Evolutionary conservation across 2,888 invertebrate genomes (phyloP).

Genomic region (Epistrophe grossulariae): DNA sequence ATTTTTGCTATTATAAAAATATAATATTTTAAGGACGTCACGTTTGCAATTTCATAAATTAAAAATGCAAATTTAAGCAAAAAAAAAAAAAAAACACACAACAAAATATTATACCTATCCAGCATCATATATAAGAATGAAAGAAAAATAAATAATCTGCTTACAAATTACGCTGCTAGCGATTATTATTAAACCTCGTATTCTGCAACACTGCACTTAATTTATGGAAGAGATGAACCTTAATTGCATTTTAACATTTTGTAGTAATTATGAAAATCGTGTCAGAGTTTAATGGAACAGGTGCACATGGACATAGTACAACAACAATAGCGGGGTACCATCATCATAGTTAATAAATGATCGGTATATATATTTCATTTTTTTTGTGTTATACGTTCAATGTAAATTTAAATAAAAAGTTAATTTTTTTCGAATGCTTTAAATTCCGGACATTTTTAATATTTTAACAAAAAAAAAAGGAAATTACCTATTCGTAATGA

Average conservation of each 20-base stretch:
- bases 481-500: neutral
- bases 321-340: neutral
- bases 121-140: neutral
- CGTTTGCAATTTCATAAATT: neutral
- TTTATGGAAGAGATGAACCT: slow-evolving; percentile 66
- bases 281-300: slow-evolving; percentile 61
- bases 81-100: neutral
- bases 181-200: slow-evolving; percentile 71
- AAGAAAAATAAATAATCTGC: slow-evolving; percentile 59
- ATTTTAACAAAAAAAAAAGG: neutral
- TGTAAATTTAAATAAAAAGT: neutral
- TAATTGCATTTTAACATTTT: slow-evolving; percentile 73
- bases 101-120: neutral
- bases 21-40: neutral
- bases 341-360: neutral
- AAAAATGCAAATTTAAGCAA: slow-evolving; percentile 34
- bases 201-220: slow-evolving; percentile 62
- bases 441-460: neutral
- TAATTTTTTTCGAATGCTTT: neutral
- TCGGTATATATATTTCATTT: neutral
- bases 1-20: neutral
- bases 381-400: neutral
- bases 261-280: slow-evolving; percentile 66
- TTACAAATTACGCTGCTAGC: slow-evolving; percentile 70
- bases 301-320: slow-evolving; percentile 13